A percentile compares a stretch with the other conserved stretches of the same genome.
Conservation (phyloP, 2,888 invertebrate genomes). For the Ariolimax columbianus region DNA sequence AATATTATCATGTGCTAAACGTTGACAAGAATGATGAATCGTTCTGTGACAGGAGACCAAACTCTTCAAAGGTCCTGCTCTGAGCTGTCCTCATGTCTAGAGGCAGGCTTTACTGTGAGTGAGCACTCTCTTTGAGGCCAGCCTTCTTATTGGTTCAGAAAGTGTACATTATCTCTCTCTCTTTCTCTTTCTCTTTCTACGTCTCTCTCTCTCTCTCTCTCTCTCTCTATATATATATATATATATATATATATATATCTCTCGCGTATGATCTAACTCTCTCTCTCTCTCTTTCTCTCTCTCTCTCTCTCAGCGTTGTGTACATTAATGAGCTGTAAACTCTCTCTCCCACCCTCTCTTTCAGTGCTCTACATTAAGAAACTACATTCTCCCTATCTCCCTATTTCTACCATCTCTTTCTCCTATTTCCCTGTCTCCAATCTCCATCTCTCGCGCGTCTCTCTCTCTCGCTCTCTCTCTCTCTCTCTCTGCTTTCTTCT, state of each 20-base stretch:
- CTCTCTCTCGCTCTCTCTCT: background rate
- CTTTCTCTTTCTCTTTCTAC: too few species aligned
- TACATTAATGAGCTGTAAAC: background rate
- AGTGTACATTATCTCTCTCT: too few species aligned
- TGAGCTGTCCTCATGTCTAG: too few species aligned
- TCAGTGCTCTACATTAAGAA: background rate
- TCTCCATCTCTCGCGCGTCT: background rate
- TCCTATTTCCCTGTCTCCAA: too few species aligned
- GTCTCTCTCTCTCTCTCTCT: background rate
- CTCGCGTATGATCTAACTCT: background rate
- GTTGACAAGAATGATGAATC: too few species aligned
- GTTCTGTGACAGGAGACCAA: too few species aligned
- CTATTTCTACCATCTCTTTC: background rate
- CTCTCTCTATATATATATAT: background rate
- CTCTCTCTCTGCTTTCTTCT: background rate
- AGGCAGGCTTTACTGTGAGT: too few species aligned
- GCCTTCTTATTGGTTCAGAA: too few species aligned
- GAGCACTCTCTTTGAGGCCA: too few species aligned
- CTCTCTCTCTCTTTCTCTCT: background rate
- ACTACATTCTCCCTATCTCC: background rate
- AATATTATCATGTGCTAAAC: too few species aligned
- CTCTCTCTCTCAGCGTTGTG: too few species aligned
- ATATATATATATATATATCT: background rate
- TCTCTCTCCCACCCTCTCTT: background rate
- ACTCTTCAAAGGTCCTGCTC: too few species aligned